A percentile compares a stretch with the other conserved stretches of the same genome.
phyloP scores from a whole-genome alignment of 2,797 vertebrate genomes.

The Pseudochromis fuscus region DNA sequence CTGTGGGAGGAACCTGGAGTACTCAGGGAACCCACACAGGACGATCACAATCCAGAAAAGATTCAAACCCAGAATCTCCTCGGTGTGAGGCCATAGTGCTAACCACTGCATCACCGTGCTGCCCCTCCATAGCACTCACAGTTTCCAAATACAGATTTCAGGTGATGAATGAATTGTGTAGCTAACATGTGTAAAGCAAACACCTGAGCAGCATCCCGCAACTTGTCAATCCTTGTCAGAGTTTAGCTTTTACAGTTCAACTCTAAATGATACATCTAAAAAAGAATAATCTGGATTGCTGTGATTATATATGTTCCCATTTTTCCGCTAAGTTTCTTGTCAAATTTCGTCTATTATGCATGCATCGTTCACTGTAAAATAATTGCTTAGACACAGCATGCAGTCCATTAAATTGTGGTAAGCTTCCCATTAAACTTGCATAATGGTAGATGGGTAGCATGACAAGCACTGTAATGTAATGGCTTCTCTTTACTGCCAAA shows the following conservation, averaged over 20 bases:
- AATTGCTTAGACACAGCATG: constrained; percentile 81
- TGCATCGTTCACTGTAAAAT: constrained; percentile 75
- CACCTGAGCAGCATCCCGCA: not conserved
- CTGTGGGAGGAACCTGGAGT: too few species aligned
- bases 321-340: constrained; percentile 61
- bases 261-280: constrained; percentile 12
- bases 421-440: constrained; percentile 83
- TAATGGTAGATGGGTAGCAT: constrained; percentile 77
- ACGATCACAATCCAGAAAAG: too few species aligned
- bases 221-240: constrained; percentile 3
- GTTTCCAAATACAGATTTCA: not conserved
- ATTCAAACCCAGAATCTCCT: too few species aligned
- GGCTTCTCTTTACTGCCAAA: constrained; percentile 75
- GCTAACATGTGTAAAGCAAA: not conserved
- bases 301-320: constrained; percentile 53
- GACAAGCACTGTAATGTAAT: constrained; percentile 78
- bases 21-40: too few species aligned
- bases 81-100: too few species aligned
- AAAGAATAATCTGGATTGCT: constrained; percentile 51
- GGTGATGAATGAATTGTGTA: not conserved
- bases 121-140: not conserved
- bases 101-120: too few species aligned
- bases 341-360: constrained; percentile 66
- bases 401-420: constrained; percentile 77
- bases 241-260: constrained; percentile 1